Evolutionary conservation across 2,797 vertebrate genomes (phyloP).

Genomic region (Chiloscyllium punctatum): DNA sequence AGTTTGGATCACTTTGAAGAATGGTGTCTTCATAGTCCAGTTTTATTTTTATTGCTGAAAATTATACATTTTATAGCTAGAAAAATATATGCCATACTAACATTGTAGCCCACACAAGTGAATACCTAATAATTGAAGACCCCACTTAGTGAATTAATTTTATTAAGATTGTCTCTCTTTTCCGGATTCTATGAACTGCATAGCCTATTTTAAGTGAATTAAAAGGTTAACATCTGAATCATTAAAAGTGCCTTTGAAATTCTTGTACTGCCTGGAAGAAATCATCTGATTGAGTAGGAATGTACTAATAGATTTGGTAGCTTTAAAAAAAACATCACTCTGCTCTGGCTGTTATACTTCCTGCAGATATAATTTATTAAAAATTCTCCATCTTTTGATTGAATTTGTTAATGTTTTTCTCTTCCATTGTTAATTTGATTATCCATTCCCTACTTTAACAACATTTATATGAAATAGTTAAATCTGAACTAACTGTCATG

Average conservation of each 20-base stretch:
- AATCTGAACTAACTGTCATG: background rate
- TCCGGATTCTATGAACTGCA: background rate
- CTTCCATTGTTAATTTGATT: background rate
- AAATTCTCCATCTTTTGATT: background rate
- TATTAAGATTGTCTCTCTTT: background rate
- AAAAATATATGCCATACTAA: background rate
- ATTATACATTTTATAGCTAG: background rate
- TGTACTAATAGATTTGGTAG: background rate
- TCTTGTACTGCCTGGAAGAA: background rate
- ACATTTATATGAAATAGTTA: background rate
- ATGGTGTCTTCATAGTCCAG: background rate
- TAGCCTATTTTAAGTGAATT: background rate
- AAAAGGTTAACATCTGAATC: background rate
- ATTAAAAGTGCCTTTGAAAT: background rate
- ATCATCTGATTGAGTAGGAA: background rate
- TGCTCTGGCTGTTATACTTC: background rate
- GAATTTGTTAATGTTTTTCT: background rate
- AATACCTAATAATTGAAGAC: background rate
- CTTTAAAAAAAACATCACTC: background rate
- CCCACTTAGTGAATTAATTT: background rate
- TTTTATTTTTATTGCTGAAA: conserved; percentile 25
- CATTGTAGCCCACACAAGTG: background rate
- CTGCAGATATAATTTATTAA: background rate
- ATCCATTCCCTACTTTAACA: background rate
- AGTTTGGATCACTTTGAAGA: background rate